Percentiles rank a stretch among this genome's conserved stretches.
Conservation (phyloP, 1,140 invertebrate genomes). For the Metopolophium dirhodum region DNA sequence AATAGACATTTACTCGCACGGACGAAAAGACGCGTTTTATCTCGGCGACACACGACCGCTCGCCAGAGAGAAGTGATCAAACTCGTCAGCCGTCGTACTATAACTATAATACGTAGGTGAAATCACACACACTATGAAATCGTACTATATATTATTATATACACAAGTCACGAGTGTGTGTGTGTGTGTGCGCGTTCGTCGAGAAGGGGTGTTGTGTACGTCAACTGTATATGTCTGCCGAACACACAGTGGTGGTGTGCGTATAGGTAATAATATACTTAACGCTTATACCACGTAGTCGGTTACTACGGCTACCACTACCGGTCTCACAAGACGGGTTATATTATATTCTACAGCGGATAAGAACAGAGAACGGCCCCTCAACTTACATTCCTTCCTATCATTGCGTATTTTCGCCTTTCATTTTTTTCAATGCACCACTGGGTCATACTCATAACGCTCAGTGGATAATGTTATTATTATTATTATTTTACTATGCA, state of each 20-base stretch:
- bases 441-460: neutral
- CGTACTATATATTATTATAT: neutral
- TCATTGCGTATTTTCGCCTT: neutral
- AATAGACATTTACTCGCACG: neutral
- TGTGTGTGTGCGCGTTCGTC: neutral
- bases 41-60: neutral
- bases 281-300: neutral
- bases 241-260: neutral
- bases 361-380: neutral
- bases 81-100: neutral
- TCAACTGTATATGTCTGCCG: neutral
- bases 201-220: neutral
- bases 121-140: neutral
- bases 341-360: neutral
- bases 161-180: neutral
- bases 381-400: neutral
- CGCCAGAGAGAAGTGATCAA: neutral
- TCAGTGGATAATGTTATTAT: neutral
- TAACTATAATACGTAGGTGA: neutral
- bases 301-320: slow-evolving; percentile 1
- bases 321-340: neutral
- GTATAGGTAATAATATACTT: slow-evolving; percentile 1
- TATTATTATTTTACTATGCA: neutral
- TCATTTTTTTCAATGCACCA: slow-evolving; percentile 30
- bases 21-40: neutral